phyloP scores from a whole-genome alignment of 1,140 invertebrate genomes.

The Drosophila persimilis region DNA sequence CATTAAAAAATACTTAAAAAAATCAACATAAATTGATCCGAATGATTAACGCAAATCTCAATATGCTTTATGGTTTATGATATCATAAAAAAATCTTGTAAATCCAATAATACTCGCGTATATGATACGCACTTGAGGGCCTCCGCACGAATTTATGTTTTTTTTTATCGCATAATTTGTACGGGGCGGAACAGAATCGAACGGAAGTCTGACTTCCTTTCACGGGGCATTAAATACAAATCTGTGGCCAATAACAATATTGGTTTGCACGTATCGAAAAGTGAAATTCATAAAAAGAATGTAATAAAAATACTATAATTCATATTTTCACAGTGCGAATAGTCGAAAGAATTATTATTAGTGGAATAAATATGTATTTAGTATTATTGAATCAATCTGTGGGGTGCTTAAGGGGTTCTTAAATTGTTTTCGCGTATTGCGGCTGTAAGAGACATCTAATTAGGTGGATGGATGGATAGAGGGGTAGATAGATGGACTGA shows the following conservation, averaged over 20 bases:
- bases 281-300: too few species aligned
- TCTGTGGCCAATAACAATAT: constrained; percentile 7
- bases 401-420: too few species aligned
- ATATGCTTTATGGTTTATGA: constrained; percentile 44
- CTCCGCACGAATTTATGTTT: constrained; percentile 33
- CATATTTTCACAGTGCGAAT: too few species aligned
- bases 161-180: constrained; percentile 78
- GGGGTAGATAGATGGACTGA: too few species aligned
- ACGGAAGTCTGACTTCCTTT: constrained; percentile 41
- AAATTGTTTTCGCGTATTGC: too few species aligned
- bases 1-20: constrained; percentile 62
- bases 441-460: too few species aligned
- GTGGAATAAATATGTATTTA: too few species aligned
- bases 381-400: too few species aligned
- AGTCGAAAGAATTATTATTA: too few species aligned
- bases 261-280: too few species aligned
- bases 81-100: constrained; percentile 57
- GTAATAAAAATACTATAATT: too few species aligned
- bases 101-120: constrained; percentile 34
- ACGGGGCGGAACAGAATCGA: constrained; percentile 12
- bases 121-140: constrained; percentile 28
- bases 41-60: constrained; percentile 50
- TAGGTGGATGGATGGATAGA: too few species aligned
- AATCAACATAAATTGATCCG: constrained; percentile 48
- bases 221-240: constrained; percentile 25